A percentile compares a stretch with the other conserved stretches of the same genome.
Evolutionary conservation across 1,140 invertebrate genomes (phyloP).

Genomic region (Spodoptera frugiperda): DNA sequence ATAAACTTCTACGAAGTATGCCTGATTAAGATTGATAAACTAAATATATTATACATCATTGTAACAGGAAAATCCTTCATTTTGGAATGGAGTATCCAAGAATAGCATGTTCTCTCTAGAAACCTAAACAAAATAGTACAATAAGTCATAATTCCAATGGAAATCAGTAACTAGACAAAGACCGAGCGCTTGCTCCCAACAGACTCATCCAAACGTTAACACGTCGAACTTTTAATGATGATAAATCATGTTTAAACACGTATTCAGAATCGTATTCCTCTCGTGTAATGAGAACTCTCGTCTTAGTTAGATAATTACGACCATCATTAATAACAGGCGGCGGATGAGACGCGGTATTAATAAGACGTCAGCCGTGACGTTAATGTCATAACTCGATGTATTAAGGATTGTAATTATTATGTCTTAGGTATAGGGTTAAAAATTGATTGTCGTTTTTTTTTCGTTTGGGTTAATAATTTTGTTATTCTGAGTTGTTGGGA

Average conservation of each 20-base stretch:
- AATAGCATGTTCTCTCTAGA: neutral
- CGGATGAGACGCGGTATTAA: conserved; percentile 71
- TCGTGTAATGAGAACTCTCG: conserved; percentile 67
- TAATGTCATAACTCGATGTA: conserved; percentile 52
- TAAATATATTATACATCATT: too few relatives aligned
- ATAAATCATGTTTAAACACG: conserved; percentile 74
- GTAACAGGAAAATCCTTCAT: too few relatives aligned
- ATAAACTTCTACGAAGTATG: too few relatives aligned
- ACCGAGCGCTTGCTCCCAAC: conserved; percentile 12
- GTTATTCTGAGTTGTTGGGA: too few relatives aligned
- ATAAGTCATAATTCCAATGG: neutral
- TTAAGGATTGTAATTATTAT: conserved; percentile 44
- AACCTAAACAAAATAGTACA: neutral
- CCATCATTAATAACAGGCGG: conserved; percentile 77
- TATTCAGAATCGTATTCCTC: conserved; percentile 61
- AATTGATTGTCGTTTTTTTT: conserved; percentile 6
- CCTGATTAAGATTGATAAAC: too few relatives aligned
- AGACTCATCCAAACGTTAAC: conserved; percentile 57
- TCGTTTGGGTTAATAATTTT: too few relatives aligned
- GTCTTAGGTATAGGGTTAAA: conserved; percentile 22
- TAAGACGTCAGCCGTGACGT: conserved; percentile 64
- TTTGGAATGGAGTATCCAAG: too few relatives aligned
- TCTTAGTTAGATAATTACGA: conserved; percentile 75
- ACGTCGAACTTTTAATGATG: conserved; percentile 79
- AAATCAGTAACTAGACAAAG: conserved; percentile 32